Base-by-base conservation (phyloP, 2,113 vertebrate species). In the Grallaria varia region DNA sequence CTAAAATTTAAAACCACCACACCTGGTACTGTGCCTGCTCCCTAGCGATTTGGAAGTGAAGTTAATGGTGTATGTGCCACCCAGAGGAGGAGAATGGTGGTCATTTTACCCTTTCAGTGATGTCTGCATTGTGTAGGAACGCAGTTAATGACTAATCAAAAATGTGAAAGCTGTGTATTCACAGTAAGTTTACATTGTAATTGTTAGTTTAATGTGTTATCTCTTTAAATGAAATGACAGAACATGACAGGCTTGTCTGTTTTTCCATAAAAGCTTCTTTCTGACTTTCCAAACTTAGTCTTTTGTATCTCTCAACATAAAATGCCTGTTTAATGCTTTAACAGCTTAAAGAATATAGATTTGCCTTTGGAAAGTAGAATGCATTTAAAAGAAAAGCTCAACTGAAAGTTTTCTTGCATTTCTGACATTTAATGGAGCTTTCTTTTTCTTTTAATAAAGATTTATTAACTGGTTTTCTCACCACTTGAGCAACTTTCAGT, bases 391-490 rank as follows among this genome's bases (percentile, higher is more conserved):
- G 33, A 80, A 50, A 77, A 69, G 21, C 17, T 82, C 10, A 37
- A 8, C 11, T 35, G 22, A 50, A 82, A 31, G 10, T 50, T 93
- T 63, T 56, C 20, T 39, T 82, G 31, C 68, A 56, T 16, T 80
- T 72, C 56, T 37, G 19, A 25, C 14, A 19, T 71, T 71, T 91
- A 92, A 83, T 52, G 21, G 40, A 77, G 9, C 2, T 86, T 76
- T 88, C 39, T 90, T 75, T 71, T 87, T 89, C 31, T 91, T 72
- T 90, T 71, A 53, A 50, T 82, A 2, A 96, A 98, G 98, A 93
- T 98, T 98, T 95, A 98, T 98, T 97, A 99, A 99, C 97, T 99
- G 99, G 99, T 99, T 99, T 98, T 98, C 99, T 47, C 99, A 99
- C 96, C 99, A 99, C 96, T 94, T 99, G 96, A 99, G 99, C 97